Percentiles rank a stretch among this genome's conserved stretches.
These are phyloP conservation scores for Pyrochroa serraticornis DNA, from an alignment of 2,888 invertebrate species.

Conservation along the genomic window DNA sequence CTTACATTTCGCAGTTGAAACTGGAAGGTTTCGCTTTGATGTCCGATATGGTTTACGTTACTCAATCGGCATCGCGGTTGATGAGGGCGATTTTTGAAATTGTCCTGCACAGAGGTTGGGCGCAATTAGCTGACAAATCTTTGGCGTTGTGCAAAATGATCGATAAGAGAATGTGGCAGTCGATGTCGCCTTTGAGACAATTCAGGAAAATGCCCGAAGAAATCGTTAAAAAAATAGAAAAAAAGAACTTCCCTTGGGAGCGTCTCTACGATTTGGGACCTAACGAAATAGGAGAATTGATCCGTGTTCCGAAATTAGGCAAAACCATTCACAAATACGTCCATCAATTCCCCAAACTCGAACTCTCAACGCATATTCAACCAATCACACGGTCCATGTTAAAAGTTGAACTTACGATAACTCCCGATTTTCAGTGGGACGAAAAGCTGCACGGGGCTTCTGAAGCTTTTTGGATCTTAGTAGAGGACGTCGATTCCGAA, in stretches of 20 bases:
- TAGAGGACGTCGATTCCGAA: constrained; percentile 87
- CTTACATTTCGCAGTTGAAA: constrained; percentile 97
- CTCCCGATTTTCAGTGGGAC: constrained; percentile 99
- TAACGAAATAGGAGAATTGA: constrained; percentile 94
- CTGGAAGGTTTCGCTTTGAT: constrained; percentile 98
- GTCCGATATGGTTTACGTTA: constrained; percentile 99
- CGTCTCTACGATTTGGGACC: constrained; percentile 95
- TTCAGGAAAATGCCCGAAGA: constrained; percentile 98
- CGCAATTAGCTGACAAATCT: constrained; percentile 95
- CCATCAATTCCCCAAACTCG: constrained; percentile 96
- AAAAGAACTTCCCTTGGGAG: constrained; percentile 95
- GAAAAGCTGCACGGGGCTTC: constrained; percentile 86
- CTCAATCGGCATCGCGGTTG: constrained; percentile 93
- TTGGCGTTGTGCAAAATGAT: constrained; percentile 98
- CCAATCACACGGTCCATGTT: constrained; percentile 94
- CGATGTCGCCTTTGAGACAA: constrained; percentile 97
- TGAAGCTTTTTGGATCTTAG: constrained; percentile 87
- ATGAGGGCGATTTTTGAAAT: constrained; percentile 98
- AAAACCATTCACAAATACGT: constrained; percentile 95
- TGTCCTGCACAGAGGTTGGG: constrained; percentile 89
- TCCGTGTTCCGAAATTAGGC: constrained; percentile 89
- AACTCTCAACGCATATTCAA: constrained; percentile 95
- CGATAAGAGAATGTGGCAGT: constrained; percentile 98
- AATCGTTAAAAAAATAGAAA: constrained; percentile 95
- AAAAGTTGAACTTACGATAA: constrained; percentile 94